A percentile compares a stretch with the other conserved stretches of the same genome.
Evolutionary conservation across 92 coral and sea anemone species (phyloP).

Genomic region (Palythoa grandis): DNA sequence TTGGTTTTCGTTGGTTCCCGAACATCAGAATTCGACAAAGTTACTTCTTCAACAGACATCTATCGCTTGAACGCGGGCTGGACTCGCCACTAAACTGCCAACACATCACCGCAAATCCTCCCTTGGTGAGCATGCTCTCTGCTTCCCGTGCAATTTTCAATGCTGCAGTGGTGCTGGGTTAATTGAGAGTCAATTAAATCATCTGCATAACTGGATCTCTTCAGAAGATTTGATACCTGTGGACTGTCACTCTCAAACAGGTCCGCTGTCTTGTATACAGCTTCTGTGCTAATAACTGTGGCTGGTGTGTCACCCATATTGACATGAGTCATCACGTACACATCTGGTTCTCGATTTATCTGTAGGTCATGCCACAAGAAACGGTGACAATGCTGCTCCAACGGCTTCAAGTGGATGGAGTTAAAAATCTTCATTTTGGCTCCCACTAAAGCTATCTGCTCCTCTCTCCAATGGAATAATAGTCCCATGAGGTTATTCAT

Average conservation of each 20-base stretch:
- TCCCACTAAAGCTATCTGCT: slow-evolving; percentile 56
- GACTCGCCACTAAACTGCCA: slow-evolving; percentile 70
- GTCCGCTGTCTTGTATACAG: slow-evolving; percentile 69
- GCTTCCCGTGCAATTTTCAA: slow-evolving; percentile 22
- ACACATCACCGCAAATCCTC: slow-evolving; percentile 61
- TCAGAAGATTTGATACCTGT: slow-evolving; percentile 55
- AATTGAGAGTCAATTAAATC: slow-evolving; percentile 56
- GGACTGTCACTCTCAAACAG: slow-evolving; percentile 48
- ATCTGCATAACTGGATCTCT: slow-evolving; percentile 35
- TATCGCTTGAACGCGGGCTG: slow-evolving; percentile 46
- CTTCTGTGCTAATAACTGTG: slow-evolving; percentile 71
- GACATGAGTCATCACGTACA: slow-evolving; percentile 51
- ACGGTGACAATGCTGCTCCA: not conserved
- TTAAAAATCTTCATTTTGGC: slow-evolving; percentile 55
- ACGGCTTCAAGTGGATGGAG: slow-evolving; percentile 2
- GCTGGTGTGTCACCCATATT: slow-evolving; percentile 70
- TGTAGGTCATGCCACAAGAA: slow-evolving; percentile 61
- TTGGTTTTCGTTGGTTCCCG: slow-evolving; percentile 3
- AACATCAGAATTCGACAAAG: not conserved
- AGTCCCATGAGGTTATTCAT: slow-evolving; percentile 52
- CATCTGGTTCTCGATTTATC: slow-evolving; percentile 40
- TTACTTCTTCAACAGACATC: not conserved
- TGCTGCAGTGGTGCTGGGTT: slow-evolving; percentile 29
- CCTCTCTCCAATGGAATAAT: slow-evolving; percentile 41
- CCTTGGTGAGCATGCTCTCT: slow-evolving; percentile 53